Evolutionary conservation across 2,888 invertebrate species (phyloP).

Genomic region (Petrophora chlorosata): DNA sequence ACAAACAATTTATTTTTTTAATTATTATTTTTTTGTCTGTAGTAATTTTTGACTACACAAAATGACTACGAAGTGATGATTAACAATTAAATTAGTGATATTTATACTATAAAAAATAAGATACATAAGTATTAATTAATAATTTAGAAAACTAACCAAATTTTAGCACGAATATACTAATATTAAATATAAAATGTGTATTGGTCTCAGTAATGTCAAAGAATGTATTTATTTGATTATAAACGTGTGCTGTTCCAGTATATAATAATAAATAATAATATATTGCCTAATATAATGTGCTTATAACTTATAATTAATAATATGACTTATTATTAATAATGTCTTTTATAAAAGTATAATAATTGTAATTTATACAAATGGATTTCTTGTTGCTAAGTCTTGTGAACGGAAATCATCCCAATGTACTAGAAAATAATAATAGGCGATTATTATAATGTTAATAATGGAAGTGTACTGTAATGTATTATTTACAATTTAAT

Average conservation of each 20-base stretch:
- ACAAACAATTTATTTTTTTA: slow-evolving; percentile 17
- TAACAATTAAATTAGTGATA: slow-evolving; percentile 55
- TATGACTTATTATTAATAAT: slow-evolving; percentile 21
- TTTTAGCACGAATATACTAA: slow-evolving; percentile 65
- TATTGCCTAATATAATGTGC: slow-evolving; percentile 32
- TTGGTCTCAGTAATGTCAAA: slow-evolving; percentile 81
- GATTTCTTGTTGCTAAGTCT: slow-evolving; percentile 24
- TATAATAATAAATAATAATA: slow-evolving; percentile 19
- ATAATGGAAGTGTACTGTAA: slow-evolving; percentile 21
- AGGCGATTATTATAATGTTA: slow-evolving; percentile 4
- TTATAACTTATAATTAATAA: slow-evolving; percentile 27
- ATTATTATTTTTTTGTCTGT: slow-evolving; percentile 4
- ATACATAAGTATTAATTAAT: slow-evolving; percentile 53
- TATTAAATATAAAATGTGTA: slow-evolving; percentile 47
- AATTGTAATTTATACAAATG: slow-evolving; percentile 30
- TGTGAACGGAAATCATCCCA: slow-evolving; percentile 21
- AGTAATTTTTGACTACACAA: slow-evolving; percentile 1
- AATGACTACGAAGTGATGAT: slow-evolving; percentile 52
- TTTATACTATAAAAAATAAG: slow-evolving; percentile 48
- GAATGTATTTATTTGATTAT: slow-evolving; percentile 51
- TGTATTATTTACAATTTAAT: slow-evolving; percentile 23
- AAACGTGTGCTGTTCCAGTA: slow-evolving; percentile 25
- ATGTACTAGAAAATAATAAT: slow-evolving; percentile 11
- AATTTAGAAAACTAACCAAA: slow-evolving; percentile 73
- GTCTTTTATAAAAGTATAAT: slow-evolving; percentile 27